Base-by-base conservation (phyloP, 1,140 invertebrate genomes). In the Drosophila nebulosa region DNA sequence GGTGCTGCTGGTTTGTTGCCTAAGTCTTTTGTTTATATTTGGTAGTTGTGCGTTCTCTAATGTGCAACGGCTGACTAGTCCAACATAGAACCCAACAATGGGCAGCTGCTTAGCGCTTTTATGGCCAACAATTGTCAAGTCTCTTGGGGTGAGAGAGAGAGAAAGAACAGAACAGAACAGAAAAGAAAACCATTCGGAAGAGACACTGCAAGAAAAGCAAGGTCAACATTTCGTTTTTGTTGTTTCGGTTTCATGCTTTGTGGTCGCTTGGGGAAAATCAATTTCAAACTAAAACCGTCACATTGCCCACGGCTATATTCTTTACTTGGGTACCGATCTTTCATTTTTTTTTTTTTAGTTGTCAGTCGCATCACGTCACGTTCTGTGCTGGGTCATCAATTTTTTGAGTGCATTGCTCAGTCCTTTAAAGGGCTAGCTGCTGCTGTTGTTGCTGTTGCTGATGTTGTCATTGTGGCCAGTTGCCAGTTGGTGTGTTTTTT, bases 21-120 rank as follows among this genome's bases (percentile, higher is more conserved):
- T 74, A 90, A 90, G 86, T 90, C 86, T 88, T 90, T 90, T 84
- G 81, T 90, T 83, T 88, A 79, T 88, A 88, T 86, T 83, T 86
- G 78, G 68, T 76, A 83, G 78, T 74, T 78, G 78, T 64, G 50
- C 50, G 78, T 80, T 86, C 78, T 86, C 78, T 86, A 86, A 88
- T 89, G 78, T 59, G 62, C 50, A 71, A 74, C 62, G 69, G 64
- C 69, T 30, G 27, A 30, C 52, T 55, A 16, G 22, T 59, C 61
- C 64, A 78, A 67, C 52, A n/a, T n/a, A n/a, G n/a, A n/a, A n/a
- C 64, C 78, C 74, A 65, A 39, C 67, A 78, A 86, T 78, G 81
- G 81, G 74, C 83, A 85, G 72, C 81, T 88, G 78, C 83, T 86
- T 86, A 88, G 78, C 83, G 77, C 78, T 62, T 86, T 86, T 86